These are phyloP conservation scores for Podilymbus podiceps DNA, from an alignment of 2,113 vertebrate species.

Conservation along the genomic window DNA sequence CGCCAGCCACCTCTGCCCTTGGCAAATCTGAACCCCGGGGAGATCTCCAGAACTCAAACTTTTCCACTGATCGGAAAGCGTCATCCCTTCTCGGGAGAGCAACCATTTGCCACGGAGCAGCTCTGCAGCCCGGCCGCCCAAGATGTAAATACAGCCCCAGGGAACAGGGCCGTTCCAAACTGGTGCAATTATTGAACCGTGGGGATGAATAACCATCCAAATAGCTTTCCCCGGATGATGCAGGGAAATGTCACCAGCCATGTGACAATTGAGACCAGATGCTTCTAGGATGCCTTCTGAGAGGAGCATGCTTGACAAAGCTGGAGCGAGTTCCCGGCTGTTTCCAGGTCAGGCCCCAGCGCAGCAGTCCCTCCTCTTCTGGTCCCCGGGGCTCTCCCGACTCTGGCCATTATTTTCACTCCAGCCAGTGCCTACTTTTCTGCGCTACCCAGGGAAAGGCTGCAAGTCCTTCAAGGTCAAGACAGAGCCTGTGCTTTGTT, in stretches of 20 bases:
- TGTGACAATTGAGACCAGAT: background rate
- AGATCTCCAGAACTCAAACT: background rate
- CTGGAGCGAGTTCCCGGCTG: background rate
- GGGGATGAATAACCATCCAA: background rate
- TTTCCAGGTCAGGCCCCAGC: background rate
- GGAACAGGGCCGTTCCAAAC: background rate
- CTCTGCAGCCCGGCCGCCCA: background rate
- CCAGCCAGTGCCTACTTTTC: background rate
- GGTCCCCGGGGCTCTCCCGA: background rate
- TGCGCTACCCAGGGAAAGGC: background rate
- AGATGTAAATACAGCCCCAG: background rate
- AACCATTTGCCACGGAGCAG: fast-evolving
- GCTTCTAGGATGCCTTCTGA: background rate
- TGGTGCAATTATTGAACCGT: background rate
- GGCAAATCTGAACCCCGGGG: background rate
- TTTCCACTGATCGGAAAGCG: background rate
- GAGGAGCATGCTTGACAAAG: background rate
- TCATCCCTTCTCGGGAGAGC: background rate
- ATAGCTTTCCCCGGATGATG: background rate
- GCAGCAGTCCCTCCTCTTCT: background rate
- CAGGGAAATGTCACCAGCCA: slow-evolving; percentile 3
- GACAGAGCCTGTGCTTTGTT: background rate
- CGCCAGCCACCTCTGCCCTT: background rate
- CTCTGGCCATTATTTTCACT: background rate
- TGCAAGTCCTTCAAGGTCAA: background rate